Evolutionary conservation across 2,888 invertebrate species (phyloP).

Genomic region (Brassicogethes aeneus): DNA sequence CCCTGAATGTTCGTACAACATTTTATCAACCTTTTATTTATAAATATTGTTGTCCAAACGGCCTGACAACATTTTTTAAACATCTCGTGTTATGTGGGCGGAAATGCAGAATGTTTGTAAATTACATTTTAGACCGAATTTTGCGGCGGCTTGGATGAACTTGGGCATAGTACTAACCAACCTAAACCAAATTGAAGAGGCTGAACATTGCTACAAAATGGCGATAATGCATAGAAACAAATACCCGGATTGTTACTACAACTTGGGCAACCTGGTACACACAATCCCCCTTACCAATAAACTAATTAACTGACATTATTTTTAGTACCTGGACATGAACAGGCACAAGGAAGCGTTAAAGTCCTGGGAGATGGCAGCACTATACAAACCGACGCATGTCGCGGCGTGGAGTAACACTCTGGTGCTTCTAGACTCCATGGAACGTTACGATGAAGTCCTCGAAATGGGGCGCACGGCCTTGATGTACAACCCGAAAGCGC

Average conservation of each 20-base stretch:
- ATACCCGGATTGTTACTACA: constrained; percentile 91
- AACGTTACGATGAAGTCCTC: constrained; percentile 53
- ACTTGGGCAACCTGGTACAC: constrained; percentile 83
- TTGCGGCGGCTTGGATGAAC: constrained; percentile 98
- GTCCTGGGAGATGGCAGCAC: constrained; percentile 76
- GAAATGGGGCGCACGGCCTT: constrained; percentile 63
- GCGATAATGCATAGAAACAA: constrained; percentile 68
- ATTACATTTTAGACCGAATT: constrained; percentile 79
- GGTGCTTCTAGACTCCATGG: constrained; percentile 66
- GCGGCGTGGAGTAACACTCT: constrained; percentile 90
- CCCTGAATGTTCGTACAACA: too few species aligned
- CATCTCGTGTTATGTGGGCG: too few species aligned
- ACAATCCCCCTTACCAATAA: neutral
- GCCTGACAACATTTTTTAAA: too few species aligned
- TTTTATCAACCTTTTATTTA: too few species aligned
- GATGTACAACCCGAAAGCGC: constrained; percentile 59
- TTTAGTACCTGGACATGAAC: constrained; percentile 71
- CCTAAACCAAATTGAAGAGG: constrained; percentile 58
- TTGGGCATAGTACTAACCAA: constrained; percentile 84
- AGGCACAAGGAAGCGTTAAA: constrained; percentile 63
- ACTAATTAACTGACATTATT: constrained; percentile 13
- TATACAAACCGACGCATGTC: constrained; percentile 65
- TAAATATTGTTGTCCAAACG: too few species aligned
- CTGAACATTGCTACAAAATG: constrained; percentile 68
- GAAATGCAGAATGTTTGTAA: too few species aligned